A percentile compares a stretch with the other conserved stretches of the same genome.
Conservation (phyloP, 2,113 vertebrate genomes). For the Crocuta crocuta region DNA sequence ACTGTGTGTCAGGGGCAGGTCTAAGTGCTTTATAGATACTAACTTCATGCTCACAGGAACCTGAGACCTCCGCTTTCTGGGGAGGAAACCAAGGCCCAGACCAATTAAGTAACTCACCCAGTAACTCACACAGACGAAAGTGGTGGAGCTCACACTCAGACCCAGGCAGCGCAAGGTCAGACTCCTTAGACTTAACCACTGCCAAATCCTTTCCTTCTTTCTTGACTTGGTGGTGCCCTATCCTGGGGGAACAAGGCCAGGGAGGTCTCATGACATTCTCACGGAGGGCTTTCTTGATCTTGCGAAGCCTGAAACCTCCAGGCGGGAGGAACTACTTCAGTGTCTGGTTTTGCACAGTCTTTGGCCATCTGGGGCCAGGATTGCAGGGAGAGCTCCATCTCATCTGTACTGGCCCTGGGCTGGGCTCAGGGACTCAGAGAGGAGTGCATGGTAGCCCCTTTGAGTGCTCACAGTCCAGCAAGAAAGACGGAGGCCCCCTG, state of each 20-base stretch:
- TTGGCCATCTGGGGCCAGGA: background rate
- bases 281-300: background rate
- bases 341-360: background rate
- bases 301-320: background rate
- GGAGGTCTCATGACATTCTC: background rate
- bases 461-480: background rate
- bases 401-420: background rate
- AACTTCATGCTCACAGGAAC: background rate
- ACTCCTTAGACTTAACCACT: background rate
- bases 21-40: background rate
- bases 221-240: background rate
- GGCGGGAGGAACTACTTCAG: background rate
- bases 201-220: background rate
- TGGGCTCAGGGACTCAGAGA: background rate
- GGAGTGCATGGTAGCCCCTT: background rate
- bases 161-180: background rate
- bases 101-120: background rate
- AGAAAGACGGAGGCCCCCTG: background rate
- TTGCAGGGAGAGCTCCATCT: background rate
- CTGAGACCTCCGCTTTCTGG: background rate
- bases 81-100: background rate
- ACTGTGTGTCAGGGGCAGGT: background rate
- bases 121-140: background rate
- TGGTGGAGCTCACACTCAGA: background rate
- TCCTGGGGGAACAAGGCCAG: background rate